phyloP scores from a whole-genome alignment of 2,113 vertebrate genomes.

The Alligator mississippiensis region DNA sequence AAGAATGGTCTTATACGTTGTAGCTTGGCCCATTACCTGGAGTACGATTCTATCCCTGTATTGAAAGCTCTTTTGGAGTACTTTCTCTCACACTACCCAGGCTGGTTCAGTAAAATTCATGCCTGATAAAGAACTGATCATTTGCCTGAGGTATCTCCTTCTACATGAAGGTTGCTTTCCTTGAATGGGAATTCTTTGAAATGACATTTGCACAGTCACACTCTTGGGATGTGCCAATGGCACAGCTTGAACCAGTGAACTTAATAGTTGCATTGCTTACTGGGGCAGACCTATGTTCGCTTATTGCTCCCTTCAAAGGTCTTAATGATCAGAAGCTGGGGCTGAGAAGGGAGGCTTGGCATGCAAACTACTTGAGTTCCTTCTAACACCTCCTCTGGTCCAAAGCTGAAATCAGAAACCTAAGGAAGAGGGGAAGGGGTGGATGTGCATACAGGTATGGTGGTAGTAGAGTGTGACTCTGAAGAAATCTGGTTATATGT shows the following conservation, averaged over 20 bases:
- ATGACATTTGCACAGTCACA: neutral
- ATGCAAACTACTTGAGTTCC: neutral
- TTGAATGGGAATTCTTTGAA: neutral
- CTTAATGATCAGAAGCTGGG: neutral
- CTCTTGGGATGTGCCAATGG: neutral
- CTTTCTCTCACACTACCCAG: slow-evolving; percentile 16
- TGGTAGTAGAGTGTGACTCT: neutral
- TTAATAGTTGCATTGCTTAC: neutral
- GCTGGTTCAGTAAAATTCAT: neutral
- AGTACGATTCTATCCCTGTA: neutral
- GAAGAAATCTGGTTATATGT: neutral
- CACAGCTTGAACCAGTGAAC: neutral
- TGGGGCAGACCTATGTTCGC: neutral
- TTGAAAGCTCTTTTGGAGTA: neutral
- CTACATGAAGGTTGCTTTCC: neutral
- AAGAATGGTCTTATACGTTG: neutral
- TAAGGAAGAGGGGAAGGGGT: neutral
- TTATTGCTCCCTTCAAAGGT: neutral
- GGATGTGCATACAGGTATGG: too few species aligned
- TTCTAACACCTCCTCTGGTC: neutral
- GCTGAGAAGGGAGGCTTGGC: neutral
- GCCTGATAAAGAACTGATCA: fast-evolving
- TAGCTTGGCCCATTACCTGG: neutral
- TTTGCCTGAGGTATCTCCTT: neutral
- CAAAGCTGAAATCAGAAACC: fast-evolving